Base-by-base conservation (phyloP, 2,113 vertebrate genomes). In the Gymnarchus niloticus region DNA sequence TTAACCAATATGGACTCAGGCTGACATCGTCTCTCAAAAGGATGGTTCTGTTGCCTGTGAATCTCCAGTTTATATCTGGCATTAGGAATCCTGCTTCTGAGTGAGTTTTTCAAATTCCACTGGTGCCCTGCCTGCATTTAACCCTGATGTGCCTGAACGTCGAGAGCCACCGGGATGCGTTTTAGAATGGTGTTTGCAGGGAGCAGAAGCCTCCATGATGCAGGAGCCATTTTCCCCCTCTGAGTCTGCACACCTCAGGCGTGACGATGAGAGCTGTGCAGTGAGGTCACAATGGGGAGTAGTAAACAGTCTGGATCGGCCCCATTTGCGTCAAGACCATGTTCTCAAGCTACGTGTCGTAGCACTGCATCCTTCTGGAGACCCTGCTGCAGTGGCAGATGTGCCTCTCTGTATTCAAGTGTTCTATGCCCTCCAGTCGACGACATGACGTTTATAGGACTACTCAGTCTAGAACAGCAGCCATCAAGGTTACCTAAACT, bases 201-300 rank as follows among this genome's bases (percentile, higher is more conserved):
- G 28, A 76, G 84, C 17, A 28, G 33, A 56, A 76, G 48, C 56
- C 25, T n/a, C 48, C 84, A 44, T 85, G n/a, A n/a, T 23, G 61
- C 49, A 9, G 84, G 61, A 77, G 84, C 61, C 84, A 85, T 85
- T 85, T 77, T 28, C 25, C 65, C 51, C 61, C 49, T 73, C 83
- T 54, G 49, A 23, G 61, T 56, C 84, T 77, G 65, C 84, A 76
- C 61, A 85, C 65, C 84, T 77, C 84, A 44, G 65, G 65, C 52
- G 54, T 56, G 49, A 41, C 28, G 59, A 85, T 69, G 84, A 61
- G 44, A 51, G 37, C 46, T 51, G 19, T 65, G 52, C 21, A 69
- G 52, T 52, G 83, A 76, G 61, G 84, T 85, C 84, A 85, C 65
- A 76, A 44, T 85, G 23, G 84, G 84, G 49, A 10, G 61, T 85